phyloP scores from a whole-genome alignment of 2,797 vertebrate species.

The Pipistrellus kuhlii region DNA sequence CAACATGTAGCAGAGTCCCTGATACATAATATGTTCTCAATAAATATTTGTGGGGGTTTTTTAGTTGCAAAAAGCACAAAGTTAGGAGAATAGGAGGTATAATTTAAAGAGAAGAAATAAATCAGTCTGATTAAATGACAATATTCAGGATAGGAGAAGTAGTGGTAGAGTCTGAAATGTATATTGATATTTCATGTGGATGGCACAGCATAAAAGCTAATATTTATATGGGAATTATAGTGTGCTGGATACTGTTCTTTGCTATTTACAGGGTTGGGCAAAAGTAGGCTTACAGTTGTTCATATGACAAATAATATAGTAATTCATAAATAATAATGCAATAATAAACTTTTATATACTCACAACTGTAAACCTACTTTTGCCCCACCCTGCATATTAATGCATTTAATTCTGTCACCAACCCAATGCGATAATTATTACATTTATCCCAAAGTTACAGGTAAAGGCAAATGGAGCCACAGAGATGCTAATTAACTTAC shows the following conservation, averaged over 20 bases:
- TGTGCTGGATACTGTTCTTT: not conserved
- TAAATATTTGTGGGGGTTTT: not conserved
- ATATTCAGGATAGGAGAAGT: not conserved
- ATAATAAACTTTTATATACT: not conserved
- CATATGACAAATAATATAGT: not conserved
- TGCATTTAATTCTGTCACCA: not conserved
- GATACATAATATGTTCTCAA: not conserved
- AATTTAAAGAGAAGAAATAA: not conserved
- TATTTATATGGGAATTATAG: not conserved
- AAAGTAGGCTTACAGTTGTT: not conserved
- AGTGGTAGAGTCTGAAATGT: not conserved
- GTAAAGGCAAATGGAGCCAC: constrained; percentile 3
- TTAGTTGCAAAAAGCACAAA: not conserved
- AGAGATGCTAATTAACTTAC: constrained; percentile 3
- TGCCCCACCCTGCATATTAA: not conserved
- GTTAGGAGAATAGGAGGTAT: not conserved
- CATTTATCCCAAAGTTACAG: not conserved
- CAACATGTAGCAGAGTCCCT: not conserved
- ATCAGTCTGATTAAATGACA: not conserved
- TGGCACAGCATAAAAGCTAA: not conserved
- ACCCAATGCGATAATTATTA: not conserved
- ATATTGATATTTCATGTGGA: not conserved
- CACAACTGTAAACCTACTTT: not conserved
- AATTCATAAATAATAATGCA: not conserved
- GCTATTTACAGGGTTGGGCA: not conserved